Evolutionary conservation across 2,888 invertebrate species (phyloP).

Genomic region (Zeuzera pyrina): DNA sequence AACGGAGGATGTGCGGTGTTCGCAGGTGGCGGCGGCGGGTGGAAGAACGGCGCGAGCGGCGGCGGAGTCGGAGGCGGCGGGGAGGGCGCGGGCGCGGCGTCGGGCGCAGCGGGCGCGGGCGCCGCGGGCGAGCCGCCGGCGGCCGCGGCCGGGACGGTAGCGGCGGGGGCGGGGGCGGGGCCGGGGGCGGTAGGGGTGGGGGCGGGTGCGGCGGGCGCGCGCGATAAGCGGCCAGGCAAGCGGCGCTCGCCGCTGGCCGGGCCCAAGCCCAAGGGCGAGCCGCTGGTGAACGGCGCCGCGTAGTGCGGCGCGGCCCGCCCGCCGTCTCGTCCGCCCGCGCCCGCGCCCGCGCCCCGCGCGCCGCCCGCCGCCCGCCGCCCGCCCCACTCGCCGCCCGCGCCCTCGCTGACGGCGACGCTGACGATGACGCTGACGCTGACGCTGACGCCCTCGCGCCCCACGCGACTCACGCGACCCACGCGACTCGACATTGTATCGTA

Average conservation of each 20-base stretch:
- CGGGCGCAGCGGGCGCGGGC: conserved; percentile 10
- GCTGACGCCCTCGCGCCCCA: conserved; percentile 9
- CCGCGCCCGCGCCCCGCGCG: conserved; percentile 7
- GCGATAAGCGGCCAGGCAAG: conserved; percentile 16
- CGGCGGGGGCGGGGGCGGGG: conserved; percentile 32
- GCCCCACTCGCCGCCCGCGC: conserved; percentile 3
- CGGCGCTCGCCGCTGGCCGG: conserved; percentile 31
- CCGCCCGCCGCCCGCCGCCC: conserved; percentile 8
- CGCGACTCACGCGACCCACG: conserved; percentile 9
- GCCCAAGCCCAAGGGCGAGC: conserved; percentile 72
- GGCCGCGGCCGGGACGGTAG: conserved; percentile 28
- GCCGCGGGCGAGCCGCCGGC: conserved; percentile 13
- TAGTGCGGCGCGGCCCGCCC: conserved; percentile 25
- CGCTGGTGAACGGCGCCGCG: conserved; percentile 79
- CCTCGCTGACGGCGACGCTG: conserved; percentile 5
- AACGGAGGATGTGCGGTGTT: conserved; percentile 5
- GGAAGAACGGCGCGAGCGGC: conserved; percentile 57
- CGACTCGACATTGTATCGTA: conserved; percentile 17
- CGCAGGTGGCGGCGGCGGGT: conserved; percentile 57
- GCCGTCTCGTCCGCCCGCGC: conserved; percentile 8
- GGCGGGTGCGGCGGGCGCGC: conserved; percentile 15
- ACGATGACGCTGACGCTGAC: conserved; percentile 10
- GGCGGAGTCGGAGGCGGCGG: conserved; percentile 25
- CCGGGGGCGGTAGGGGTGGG: conserved; percentile 13
- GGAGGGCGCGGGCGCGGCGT: conserved; percentile 8